Base-by-base conservation (phyloP, 2,113 vertebrate species). In the Campylomormyrus numenius region DNA sequence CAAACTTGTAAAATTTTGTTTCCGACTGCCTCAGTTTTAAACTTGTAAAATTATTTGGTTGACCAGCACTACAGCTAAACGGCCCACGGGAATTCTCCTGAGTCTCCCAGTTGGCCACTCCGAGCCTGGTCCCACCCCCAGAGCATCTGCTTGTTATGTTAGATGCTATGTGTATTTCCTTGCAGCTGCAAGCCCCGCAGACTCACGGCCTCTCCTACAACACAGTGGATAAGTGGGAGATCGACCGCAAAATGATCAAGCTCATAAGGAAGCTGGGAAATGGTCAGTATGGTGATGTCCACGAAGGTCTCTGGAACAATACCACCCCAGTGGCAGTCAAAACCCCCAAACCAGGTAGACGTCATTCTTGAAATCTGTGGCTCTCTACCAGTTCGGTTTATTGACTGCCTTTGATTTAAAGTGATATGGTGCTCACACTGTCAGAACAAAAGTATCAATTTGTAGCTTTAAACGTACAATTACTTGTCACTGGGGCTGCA, bases 221-320 rank as follows among this genome's bases (percentile, higher is more conserved):
- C 94, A 99, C 98, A 0, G 97, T 92, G 24, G 98, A 99, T 94
- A 96, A 97, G 0, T 99, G 98, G 98, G 98, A 99, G 94, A 99
- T 99, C 87, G 93, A 97, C n/a, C 95, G 98, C 50, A 94, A 39
- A 1, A 99, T 97, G 85, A 89, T 99, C 87, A 93, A 94, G 77
- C 89, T 99, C 3, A 46, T 97, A 88, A 97, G 89, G 92, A 97
- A 96, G 91, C 93, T 99, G 86, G 98, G 98, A 48, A 96, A 96
- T 0, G 98, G 98, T 8, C 98, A 99, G 94, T 99, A 98, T 93
- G 98, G 98, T 24, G 98, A 99, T 89, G 98, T 99, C 0, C 98
- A 95, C 92, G 97, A 99, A 95, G 98, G 97, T 19, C 50, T 96
- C 10, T 99, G 98, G 98, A 99, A 99, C 89, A 95, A 96, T 6